These are phyloP conservation scores for Proales similis DNA, from an alignment of 1,140 invertebrate species.

Conservation along the genomic window DNA sequence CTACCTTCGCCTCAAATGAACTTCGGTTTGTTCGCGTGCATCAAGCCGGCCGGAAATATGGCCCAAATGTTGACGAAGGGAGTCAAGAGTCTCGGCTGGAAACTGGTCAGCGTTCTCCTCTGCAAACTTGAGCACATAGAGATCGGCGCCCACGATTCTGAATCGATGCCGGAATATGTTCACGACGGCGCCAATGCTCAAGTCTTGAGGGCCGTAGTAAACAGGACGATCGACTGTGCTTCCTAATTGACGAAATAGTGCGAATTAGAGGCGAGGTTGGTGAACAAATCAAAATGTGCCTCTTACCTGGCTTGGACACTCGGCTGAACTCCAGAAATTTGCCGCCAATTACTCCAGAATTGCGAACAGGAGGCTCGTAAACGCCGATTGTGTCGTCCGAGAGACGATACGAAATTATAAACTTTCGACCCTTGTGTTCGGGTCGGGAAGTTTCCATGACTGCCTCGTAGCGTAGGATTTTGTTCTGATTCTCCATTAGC, in stretches of 20 bases:
- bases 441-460: constrained; percentile 41
- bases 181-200: constrained; percentile 51
- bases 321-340: constrained; percentile 53
- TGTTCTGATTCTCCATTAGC: constrained; percentile 68
- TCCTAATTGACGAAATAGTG: constrained; percentile 44
- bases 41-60: constrained; percentile 22
- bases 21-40: constrained; percentile 2
- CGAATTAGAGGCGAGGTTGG: background rate
- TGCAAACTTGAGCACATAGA: constrained; percentile 52
- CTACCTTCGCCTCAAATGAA: constrained; percentile 16
- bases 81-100: constrained; percentile 41
- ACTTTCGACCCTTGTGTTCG: constrained; percentile 49
- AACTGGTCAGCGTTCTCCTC: constrained; percentile 49
- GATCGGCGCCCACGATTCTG: constrained; percentile 51
- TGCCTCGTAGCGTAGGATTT: constrained; percentile 56
- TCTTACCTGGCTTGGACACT: constrained; percentile 50
- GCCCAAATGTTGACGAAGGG: constrained; percentile 32
- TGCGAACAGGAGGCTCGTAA: constrained; percentile 51
- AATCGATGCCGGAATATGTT: constrained; percentile 51
- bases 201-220: constrained; percentile 53
- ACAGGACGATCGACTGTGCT: constrained; percentile 44
- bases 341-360: constrained; percentile 51
- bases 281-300: constrained; percentile 2
- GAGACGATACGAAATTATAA: constrained; percentile 51
- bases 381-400: constrained; percentile 53